A percentile compares a stretch with the other conserved stretches of the same genome.
Evolutionary conservation across 2,888 invertebrate species (phyloP).

Genomic region (Drosophila anomelani): DNA sequence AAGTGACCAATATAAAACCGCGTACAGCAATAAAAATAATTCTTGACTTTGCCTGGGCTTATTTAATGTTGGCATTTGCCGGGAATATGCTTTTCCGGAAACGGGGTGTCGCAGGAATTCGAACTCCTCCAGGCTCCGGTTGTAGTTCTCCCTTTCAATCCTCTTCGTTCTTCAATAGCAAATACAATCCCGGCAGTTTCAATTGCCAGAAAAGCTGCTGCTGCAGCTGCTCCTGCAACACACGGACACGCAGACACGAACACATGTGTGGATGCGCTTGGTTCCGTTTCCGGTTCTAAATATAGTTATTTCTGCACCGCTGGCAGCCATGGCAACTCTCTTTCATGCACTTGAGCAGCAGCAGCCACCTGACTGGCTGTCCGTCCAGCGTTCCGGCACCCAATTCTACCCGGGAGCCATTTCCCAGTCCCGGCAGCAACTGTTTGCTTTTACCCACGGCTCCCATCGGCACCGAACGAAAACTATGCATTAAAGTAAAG

Average conservation of each 20-base stretch:
- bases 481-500: background rate
- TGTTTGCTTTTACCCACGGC: conserved; percentile 47
- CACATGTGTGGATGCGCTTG: conserved; percentile 36
- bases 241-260: conserved; percentile 6
- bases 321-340: conserved; percentile 46
- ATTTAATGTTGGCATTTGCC: conserved; percentile 28
- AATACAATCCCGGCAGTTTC: conserved; percentile 45
- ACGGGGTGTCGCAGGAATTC: conserved; percentile 1
- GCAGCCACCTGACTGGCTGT: conserved; percentile 35
- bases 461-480: conserved; percentile 19
- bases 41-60: conserved; percentile 16
- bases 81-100: conserved; percentile 22
- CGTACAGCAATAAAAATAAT: conserved; percentile 1
- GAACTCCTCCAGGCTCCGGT: background rate
- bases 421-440: conserved; percentile 35
- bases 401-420: conserved; percentile 28
- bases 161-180: conserved; percentile 31
- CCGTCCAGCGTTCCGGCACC: conserved; percentile 20
- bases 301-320: conserved; percentile 58
- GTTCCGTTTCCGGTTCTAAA: conserved; percentile 62
- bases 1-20: conserved; percentile 1
- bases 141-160: background rate
- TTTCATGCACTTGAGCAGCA: conserved; percentile 55
- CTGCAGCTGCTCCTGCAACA: conserved; percentile 20
- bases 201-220: conserved; percentile 44